Percentiles rank a stretch among this genome's conserved stretches.
phyloP scores from a whole-genome alignment of 1,140 invertebrate species.

The Ditylenchus dipsaci region DNA sequence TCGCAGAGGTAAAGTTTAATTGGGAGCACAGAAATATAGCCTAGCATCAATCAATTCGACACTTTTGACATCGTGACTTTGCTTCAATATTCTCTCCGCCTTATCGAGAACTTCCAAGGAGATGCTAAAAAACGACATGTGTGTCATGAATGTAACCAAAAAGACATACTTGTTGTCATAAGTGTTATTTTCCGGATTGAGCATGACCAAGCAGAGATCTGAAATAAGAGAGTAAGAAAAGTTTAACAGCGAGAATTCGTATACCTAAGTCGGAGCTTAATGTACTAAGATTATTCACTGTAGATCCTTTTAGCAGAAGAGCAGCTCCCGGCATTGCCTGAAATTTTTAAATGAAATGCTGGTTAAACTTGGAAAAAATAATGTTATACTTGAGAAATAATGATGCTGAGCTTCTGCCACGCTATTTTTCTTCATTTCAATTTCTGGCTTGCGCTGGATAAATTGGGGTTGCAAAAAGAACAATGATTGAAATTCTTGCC shows the following conservation, averaged over 20 bases:
- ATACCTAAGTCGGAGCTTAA: not conserved
- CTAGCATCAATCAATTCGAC: slow-evolving; percentile 5
- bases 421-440: too few species aligned
- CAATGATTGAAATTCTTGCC: too few species aligned
- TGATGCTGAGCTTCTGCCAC: too few species aligned
- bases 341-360: not conserved
- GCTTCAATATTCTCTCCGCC: slow-evolving; percentile 6
- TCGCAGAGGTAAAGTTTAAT: not conserved
- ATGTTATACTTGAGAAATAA: too few species aligned
- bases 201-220: too few species aligned
- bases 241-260: too few species aligned
- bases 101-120: slow-evolving; percentile 3
- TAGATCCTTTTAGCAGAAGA: slow-evolving; percentile 14
- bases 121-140: slow-evolving; percentile 2
- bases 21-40: not conserved
- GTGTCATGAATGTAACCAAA: slow-evolving; percentile 5
- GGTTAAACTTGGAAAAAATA: too few species aligned
- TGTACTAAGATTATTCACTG: slow-evolving; percentile 21
- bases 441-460: too few species aligned
- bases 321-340: not conserved
- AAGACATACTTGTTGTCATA: too few species aligned
- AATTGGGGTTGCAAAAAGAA: too few species aligned
- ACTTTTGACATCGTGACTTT: not conserved
- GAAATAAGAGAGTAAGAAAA: too few species aligned
- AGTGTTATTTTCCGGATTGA: too few species aligned